A percentile compares a stretch with the other conserved stretches of the same genome.
phyloP scores from a whole-genome alignment of 2,797 vertebrate species.

The Scarus forsteni region DNA sequence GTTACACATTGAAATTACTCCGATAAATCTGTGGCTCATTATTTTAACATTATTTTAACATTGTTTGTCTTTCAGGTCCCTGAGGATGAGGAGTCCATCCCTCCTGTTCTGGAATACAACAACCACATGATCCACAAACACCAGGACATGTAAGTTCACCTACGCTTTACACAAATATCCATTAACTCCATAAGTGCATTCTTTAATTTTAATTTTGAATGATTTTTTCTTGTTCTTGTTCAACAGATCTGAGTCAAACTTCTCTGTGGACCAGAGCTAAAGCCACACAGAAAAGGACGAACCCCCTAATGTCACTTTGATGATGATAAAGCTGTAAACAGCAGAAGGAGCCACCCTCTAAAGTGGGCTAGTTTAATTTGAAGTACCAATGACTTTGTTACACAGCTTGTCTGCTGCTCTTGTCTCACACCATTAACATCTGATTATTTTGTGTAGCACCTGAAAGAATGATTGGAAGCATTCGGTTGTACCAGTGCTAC shows the following conservation, averaged over 20 bases:
- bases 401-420: not conserved
- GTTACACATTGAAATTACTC: not conserved
- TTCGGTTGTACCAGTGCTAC: not conserved
- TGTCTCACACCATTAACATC: not conserved
- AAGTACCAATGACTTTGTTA: conserved; percentile 3
- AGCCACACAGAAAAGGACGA: not conserved
- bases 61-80: conserved; percentile 82
- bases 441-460: not conserved
- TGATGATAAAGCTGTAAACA: conserved; percentile 30
- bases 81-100: conserved; percentile 87
- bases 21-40: not conserved
- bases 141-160: conserved; percentile 73
- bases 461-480: conserved; percentile 4
- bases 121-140: conserved; percentile 80
- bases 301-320: conserved; percentile 1
- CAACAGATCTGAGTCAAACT: conserved; percentile 80
- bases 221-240: not conserved
- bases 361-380: not conserved
- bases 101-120: conserved; percentile 82
- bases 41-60: conserved; percentile 11
- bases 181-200: not conserved
- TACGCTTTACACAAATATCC: not conserved
- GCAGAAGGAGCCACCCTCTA: conserved; percentile 7
- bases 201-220: not conserved
- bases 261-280: conserved; percentile 79